Base-by-base conservation (phyloP, 1,140 invertebrate genomes). In the Agraylea sexmaculata region DNA sequence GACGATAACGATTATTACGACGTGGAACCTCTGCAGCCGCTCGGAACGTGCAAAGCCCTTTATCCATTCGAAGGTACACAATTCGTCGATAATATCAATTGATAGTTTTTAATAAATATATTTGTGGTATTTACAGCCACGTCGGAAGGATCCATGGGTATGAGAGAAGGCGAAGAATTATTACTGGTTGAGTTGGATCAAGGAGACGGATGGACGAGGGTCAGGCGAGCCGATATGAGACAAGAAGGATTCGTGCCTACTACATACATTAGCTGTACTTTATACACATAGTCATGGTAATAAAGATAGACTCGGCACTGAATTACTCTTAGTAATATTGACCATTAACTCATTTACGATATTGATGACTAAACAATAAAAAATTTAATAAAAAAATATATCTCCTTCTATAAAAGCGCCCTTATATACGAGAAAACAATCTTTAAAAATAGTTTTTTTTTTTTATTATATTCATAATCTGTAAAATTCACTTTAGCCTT, bases 171-270 rank as follows among this genome's bases (percentile, higher is more conserved):
- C 42, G 94, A 98, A 63, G 84, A 92, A 58, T 73, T 99, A 52
- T 81, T 87, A 52, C 80, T 99, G 54, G 83, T 98, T 45, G 95
- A 99, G 68, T 68, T 86, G 48, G 95, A 99, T 68, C 92, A 97
- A 67, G 95, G 94, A 13, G 95, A 99, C 60, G 95, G 94, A 4
- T 99, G 95, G 95, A 99, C 95, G 36, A 69, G 94, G 48, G 93
- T 99, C 12, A 73, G 93, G 42, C 75, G 90, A 51, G 64, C 73
- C 45, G 62, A 66, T 56, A 67, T 68, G 31, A 58, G 62, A 45
- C 81, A 83, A 57, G 92, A 96, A 66, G 95, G 95, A 46, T 99
- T 98, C 66, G 95, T 99, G 48, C 95, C 95, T 42, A 96, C 94
- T 39, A 89, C 89, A 4, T 99, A 99, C 65, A 90, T 96, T 56